Conservation (phyloP, 1,140 invertebrate species). For the Lucilia sericata region DNA sequence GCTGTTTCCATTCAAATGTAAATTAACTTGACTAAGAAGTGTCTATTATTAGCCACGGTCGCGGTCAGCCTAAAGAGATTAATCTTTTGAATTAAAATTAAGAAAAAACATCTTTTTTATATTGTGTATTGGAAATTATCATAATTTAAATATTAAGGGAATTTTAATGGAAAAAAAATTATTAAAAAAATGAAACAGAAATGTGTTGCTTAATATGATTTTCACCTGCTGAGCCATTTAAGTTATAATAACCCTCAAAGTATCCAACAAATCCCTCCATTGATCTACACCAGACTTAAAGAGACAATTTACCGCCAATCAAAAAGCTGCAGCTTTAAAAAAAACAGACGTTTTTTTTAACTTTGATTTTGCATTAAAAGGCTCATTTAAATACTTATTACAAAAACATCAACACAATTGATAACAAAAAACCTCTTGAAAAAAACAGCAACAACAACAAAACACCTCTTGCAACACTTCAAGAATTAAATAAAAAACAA, state of each 20-base stretch:
- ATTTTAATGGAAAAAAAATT: not conserved
- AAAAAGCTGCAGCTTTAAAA: not conserved
- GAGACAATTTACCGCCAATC: conserved; percentile 15
- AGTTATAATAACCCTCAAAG: not conserved
- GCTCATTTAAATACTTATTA: conserved; percentile 29
- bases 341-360: not conserved
- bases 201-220: not conserved
- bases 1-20: not conserved
- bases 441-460: not conserved
- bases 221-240: conserved; percentile 16
- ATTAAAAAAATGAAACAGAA: no score
- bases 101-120: not conserved
- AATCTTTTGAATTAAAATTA: conserved; percentile 13
- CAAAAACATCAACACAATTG: conserved; percentile 7
- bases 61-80: conserved; percentile 18
- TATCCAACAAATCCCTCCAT: not conserved
- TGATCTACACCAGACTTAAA: not conserved
- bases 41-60: conserved; percentile 20
- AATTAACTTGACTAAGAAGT: conserved; percentile 24
- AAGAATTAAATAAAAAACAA: not conserved
- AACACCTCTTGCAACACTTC: not conserved
- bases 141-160: not conserved
- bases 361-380: conserved; percentile 25
- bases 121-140: not conserved
- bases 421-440: conserved; percentile 10